These are phyloP conservation scores for Hemitrygon akajei DNA, from an alignment of 2,797 vertebrate species.

Conservation along the genomic window DNA sequence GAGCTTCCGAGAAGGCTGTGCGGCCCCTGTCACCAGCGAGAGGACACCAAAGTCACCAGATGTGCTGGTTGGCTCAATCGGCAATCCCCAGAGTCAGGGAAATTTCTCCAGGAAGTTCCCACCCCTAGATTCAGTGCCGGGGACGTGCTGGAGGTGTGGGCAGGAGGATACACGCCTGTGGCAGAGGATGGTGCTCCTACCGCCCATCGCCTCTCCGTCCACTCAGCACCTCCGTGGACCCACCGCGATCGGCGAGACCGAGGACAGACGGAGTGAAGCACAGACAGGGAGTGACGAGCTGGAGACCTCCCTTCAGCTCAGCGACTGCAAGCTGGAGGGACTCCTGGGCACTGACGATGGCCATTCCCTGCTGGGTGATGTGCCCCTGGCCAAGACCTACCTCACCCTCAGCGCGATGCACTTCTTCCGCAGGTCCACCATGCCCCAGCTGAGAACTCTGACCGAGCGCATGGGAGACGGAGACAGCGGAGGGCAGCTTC, in stretches of 20 bases:
- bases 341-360: conserved; percentile 44
- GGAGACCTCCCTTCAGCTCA: conserved; percentile 51
- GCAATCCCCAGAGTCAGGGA: not conserved
- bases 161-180: not conserved
- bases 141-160: not conserved
- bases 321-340: conserved; percentile 58
- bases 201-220: not conserved
- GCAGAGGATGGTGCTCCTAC: too few relatives aligned
- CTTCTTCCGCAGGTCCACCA: conserved; percentile 65
- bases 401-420: conserved; percentile 25
- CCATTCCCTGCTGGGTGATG: conserved; percentile 34
- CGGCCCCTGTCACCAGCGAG: not conserved
- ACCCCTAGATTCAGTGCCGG: not conserved
- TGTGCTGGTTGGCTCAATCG: not conserved
- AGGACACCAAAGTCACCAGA: not conserved
- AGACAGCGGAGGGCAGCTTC: conserved; percentile 54
- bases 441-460: conserved; percentile 67
- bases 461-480: conserved; percentile 48
- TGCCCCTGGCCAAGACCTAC: not conserved
- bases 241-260: too few relatives aligned
- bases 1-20: too few relatives aligned
- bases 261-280: not conserved
- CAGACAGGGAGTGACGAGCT: too few relatives aligned
- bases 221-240: not conserved
- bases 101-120: not conserved